Evolutionary conservation across 2,888 invertebrate genomes (phyloP).

Genomic region (Campoplex capitator): DNA sequence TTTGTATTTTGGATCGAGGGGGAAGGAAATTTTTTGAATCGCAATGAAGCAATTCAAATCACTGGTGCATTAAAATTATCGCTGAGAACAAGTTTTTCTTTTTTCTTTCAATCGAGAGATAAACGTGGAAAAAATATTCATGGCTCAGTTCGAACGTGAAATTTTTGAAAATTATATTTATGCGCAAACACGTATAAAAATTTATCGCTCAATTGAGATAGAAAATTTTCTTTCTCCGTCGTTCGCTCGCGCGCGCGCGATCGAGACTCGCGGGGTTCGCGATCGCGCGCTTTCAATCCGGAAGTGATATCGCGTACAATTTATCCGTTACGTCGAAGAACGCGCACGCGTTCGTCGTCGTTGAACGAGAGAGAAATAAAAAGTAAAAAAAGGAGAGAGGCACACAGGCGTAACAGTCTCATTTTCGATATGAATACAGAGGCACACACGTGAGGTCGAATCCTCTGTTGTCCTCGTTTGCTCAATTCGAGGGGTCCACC

Average conservation of each 20-base stretch:
- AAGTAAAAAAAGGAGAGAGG: neutral
- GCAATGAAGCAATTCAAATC: no score
- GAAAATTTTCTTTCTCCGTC: slow-evolving; percentile 35
- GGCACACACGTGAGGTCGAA: neutral
- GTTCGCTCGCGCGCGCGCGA: slow-evolving; percentile 35
- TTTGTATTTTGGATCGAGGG: no score
- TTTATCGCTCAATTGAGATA: slow-evolving; percentile 29
- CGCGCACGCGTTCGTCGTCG: slow-evolving; percentile 50
- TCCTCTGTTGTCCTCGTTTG: slow-evolving; percentile 12
- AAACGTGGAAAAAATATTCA: neutral
- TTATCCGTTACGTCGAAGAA: slow-evolving; percentile 72
- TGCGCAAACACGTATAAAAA: slow-evolving; percentile 8
- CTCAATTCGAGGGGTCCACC: slow-evolving; percentile 29
- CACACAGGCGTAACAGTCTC: slow-evolving; percentile 38
- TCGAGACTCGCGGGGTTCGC: slow-evolving; percentile 30
- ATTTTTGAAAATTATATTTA: neutral
- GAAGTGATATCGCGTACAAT: slow-evolving; percentile 75
- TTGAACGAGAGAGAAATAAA: slow-evolving; percentile 3
- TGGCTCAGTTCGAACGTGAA: neutral
- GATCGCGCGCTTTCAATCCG: slow-evolving; percentile 74
- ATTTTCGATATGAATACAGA: slow-evolving; percentile 26
- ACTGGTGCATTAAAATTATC: no score
- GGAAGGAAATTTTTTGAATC: no score
- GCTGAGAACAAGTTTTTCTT: no score
- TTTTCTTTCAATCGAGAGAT: neutral